Base-by-base conservation (phyloP, 2,113 vertebrate genomes). In the Tragelaphus scriptus region DNA sequence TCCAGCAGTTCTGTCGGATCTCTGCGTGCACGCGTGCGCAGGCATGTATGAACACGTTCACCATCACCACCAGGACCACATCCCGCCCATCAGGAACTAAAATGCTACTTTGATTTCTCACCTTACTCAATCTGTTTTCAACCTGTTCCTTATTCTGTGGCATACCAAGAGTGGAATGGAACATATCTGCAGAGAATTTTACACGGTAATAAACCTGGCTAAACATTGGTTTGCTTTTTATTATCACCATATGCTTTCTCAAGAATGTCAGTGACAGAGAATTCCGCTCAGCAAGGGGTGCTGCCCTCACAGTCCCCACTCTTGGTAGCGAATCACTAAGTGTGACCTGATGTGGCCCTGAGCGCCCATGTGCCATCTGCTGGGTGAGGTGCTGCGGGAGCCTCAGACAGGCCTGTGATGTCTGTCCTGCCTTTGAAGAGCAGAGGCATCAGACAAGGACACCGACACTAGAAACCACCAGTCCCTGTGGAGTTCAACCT, bases 161-260 rank as follows among this genome's bases (percentile, higher is more conserved):
- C 49, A 30, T 11, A 21, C 58, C 11, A 32, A 87, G 47, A 49
- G 26, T 30, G 28, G 32, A 40, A 12, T 44, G 23, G 53, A 6
- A 71, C 47, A 32, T 40, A 68, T 71, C 40, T 85, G 61, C 26
- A 63, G 75, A 93, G 77, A 77, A 71, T n/a, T 91, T 88, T 84
- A 75, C 91, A 71, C 13, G 5, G 49, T 15, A 85, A 71, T 36
- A 89, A 71, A 90, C 87, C 23, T 6, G 36, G 77, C 51, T 58
- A 58, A 77, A 85, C 25, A n/a, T 23, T 89, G 71, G 30, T 47
- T 94, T 87, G 61, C 28, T 90, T 94, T 59, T 71, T 65, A 30
- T 55, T 26, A 49, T 58, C 40, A 25, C 21, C 49, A 53, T 2
- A 28, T 4, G 23, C 17, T 86, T 93, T 53, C 36, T 82, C 61